Evolutionary conservation across 2,797 vertebrate species (phyloP).

Genomic region (Lepidocolaptes lacrymiger): DNA sequence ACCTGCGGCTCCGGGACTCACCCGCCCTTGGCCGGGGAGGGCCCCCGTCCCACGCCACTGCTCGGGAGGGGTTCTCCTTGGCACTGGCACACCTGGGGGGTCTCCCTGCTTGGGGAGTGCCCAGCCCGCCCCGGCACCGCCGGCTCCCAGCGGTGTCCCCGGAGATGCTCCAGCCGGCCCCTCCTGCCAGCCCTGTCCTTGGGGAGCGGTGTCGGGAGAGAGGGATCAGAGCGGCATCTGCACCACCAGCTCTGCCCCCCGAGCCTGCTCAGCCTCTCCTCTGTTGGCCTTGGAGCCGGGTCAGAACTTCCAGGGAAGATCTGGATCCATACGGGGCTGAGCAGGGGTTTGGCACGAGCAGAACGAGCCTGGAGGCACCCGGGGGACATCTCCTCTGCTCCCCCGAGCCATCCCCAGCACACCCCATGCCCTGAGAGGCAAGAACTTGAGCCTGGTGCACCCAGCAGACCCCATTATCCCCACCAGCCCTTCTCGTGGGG

Average conservation of each 20-base stretch:
- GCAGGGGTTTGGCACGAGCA: background rate
- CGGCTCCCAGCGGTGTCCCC: slow-evolving; percentile 19
- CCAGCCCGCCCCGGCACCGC: slow-evolving; percentile 61
- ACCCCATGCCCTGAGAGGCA: background rate
- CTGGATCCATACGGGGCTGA: background rate
- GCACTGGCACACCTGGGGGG: slow-evolving; percentile 54
- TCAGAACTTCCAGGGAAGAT: background rate
- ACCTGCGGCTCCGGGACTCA: background rate
- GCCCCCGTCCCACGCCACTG: background rate
- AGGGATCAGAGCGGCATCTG: background rate
- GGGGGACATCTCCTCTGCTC: background rate
- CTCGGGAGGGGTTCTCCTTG: slow-evolving; percentile 41
- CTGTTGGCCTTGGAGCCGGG: background rate
- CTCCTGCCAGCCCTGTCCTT: slow-evolving; percentile 69
- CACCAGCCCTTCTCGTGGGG: background rate
- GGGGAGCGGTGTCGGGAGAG: background rate
- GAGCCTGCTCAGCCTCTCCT: rapidly evolving
- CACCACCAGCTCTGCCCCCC: background rate
- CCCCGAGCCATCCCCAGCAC: background rate
- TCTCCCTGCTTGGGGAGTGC: slow-evolving; percentile 45
- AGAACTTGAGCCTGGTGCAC: background rate
- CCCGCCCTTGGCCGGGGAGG: background rate
- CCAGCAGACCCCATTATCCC: background rate
- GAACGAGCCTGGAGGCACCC: background rate
- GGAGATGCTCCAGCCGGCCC: slow-evolving; percentile 33